Evolutionary conservation across 2,797 vertebrate species (phyloP).

Genomic region (Anas flavirostris): DNA sequence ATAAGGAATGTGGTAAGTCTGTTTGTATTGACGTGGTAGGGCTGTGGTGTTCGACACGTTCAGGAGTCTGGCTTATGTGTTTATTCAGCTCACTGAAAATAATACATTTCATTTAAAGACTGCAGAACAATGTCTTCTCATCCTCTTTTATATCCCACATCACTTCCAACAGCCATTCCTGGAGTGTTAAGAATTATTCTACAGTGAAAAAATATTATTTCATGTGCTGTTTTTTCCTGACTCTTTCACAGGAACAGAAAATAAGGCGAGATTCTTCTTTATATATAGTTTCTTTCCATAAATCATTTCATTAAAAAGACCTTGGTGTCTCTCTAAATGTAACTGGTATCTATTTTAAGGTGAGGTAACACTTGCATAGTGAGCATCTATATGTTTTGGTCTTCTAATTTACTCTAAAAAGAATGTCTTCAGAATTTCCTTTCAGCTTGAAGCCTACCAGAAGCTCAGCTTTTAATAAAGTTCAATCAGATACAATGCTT

Average conservation of each 20-base stretch:
- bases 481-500: neutral
- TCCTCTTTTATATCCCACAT: neutral
- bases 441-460: neutral
- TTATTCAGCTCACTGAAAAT: neutral
- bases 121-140: neutral
- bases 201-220: neutral
- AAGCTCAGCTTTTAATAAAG: neutral
- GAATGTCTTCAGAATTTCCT: neutral
- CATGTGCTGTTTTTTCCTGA: neutral
- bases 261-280: neutral
- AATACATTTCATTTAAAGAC: neutral
- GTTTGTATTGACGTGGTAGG: neutral
- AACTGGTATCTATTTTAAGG: neutral
- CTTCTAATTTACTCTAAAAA: neutral
- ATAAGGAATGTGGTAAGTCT: neutral
- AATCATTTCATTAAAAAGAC: neutral
- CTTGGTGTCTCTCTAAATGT: neutral
- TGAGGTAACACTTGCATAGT: neutral
- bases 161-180: neutral
- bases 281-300: neutral
- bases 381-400: neutral
- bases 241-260: neutral
- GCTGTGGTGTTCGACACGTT: neutral
- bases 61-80: neutral
- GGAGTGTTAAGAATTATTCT: neutral